Conservation (phyloP, 2,888 invertebrate genomes). For the Aleiodes leptofemur region DNA sequence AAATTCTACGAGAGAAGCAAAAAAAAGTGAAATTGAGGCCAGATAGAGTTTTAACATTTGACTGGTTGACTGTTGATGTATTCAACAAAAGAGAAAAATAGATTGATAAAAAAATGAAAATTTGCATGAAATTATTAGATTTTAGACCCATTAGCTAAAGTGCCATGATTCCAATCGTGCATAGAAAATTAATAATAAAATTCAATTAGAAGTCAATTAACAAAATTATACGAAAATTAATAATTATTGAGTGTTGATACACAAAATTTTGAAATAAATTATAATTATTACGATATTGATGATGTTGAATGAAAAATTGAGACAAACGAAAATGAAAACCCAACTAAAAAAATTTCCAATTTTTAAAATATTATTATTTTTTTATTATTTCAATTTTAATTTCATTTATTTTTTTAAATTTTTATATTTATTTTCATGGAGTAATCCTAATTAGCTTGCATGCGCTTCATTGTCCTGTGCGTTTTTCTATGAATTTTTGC, state of each 20-base stretch:
- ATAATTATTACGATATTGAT: no score
- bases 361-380: neutral
- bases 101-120: neutral
- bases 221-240: no score
- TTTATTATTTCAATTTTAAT: slow-evolving; percentile 13
- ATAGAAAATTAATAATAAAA: slow-evolving; percentile 31
- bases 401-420: neutral
- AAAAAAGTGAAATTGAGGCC: slow-evolving; percentile 53
- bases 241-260: no score
- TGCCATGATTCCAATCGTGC: slow-evolving; percentile 48
- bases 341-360: neutral
- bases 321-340: neutral
- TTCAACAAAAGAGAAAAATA: slow-evolving; percentile 59
- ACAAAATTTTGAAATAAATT: no score
- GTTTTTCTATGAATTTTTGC: slow-evolving; percentile 49
- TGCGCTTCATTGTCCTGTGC: slow-evolving; percentile 66
- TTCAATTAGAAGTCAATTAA: no score
- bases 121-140: slow-evolving; percentile 52
- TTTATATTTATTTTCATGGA: neutral
- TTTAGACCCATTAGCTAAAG: slow-evolving; percentile 59
- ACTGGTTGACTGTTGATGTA: slow-evolving; percentile 65
- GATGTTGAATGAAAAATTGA: neutral
- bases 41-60: slow-evolving; percentile 65
- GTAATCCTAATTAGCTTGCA: slow-evolving; percentile 61
- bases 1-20: neutral